Percentiles rank a stretch among this genome's conserved stretches.
Evolutionary conservation across 1,140 invertebrate genomes (phyloP).

Genomic region (Zelostemma sp.): DNA sequence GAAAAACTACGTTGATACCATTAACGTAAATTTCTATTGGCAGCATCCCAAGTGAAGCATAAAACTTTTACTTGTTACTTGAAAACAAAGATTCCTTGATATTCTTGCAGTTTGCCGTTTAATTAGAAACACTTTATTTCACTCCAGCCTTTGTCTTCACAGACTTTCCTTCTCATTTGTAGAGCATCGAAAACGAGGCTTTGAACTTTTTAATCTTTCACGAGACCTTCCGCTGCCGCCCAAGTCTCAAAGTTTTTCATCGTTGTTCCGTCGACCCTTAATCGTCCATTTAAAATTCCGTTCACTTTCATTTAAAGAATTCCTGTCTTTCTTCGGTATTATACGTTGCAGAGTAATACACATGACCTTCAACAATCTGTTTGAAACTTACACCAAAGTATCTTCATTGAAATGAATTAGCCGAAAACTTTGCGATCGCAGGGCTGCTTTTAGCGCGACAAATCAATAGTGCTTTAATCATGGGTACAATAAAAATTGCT

Average conservation of each 20-base stretch:
- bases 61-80: conserved; percentile 21
- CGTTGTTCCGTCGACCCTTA: conserved; percentile 47
- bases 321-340: conserved; percentile 27
- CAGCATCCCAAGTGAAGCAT: conserved; percentile 7
- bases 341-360: conserved; percentile 9
- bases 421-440: too few species aligned
- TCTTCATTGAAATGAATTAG: background rate
- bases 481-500: background rate
- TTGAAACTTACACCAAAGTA: background rate
- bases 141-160: conserved; percentile 53
- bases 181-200: conserved; percentile 43
- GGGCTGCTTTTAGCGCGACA: too few species aligned
- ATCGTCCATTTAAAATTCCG: conserved; percentile 53
- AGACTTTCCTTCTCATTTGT: conserved; percentile 47
- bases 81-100: conserved; percentile 21
- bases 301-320: conserved; percentile 54
- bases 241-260: conserved; percentile 41
- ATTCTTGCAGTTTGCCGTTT: conserved; percentile 52
- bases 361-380: conserved; percentile 1
- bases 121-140: conserved; percentile 66
- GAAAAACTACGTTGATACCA: too few species aligned
- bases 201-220: conserved; percentile 59
- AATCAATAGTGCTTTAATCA: background rate
- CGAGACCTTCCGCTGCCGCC: conserved; percentile 37
- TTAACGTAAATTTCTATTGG: too few species aligned